Percentiles rank a stretch among this genome's conserved stretches.
These are phyloP conservation scores for Odontomachus brunneus DNA, from an alignment of 1,140 invertebrate species.

Conservation along the genomic window DNA sequence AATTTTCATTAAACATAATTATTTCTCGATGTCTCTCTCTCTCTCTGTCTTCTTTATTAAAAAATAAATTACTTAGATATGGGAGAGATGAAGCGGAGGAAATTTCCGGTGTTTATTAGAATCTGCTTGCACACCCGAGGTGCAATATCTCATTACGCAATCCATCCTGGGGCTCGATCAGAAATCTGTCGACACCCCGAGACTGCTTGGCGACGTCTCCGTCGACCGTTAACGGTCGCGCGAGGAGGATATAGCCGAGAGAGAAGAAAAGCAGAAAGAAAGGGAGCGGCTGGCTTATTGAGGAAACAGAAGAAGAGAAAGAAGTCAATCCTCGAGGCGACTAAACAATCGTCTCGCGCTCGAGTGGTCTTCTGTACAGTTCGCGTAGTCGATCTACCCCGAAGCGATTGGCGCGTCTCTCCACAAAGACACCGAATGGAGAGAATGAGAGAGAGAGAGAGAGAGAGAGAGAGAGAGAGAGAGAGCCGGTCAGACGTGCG, in stretches of 20 bases:
- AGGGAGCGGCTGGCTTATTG: slow-evolving; percentile 40
- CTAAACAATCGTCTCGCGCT: slow-evolving; percentile 77
- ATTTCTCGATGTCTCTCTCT: not conserved
- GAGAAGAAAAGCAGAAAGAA: not conserved
- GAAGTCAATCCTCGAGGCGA: slow-evolving; percentile 75
- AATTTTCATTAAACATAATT: not conserved
- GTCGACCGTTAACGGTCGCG: slow-evolving; percentile 72
- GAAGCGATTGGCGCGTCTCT: slow-evolving; percentile 68
- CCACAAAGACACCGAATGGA: slow-evolving; percentile 57
- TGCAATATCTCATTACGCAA: slow-evolving; percentile 46
- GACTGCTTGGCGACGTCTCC: slow-evolving; percentile 5
- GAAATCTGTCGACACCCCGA: slow-evolving; percentile 36
- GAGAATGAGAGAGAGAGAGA: slow-evolving; percentile 18
- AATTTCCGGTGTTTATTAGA: not conserved
- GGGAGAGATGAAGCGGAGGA: not conserved
- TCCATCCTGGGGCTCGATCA: slow-evolving; percentile 14
- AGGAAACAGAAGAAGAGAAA: slow-evolving; percentile 64
- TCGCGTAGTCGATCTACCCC: slow-evolving; percentile 71
- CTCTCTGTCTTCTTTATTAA: not conserved
- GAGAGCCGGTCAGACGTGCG: slow-evolving; percentile 47
- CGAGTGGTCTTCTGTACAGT: slow-evolving; percentile 70
- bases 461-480: slow-evolving; percentile 17
- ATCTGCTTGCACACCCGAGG: not conserved
- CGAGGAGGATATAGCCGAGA: slow-evolving; percentile 15
- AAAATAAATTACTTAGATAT: not conserved